These are phyloP conservation scores for Cyprinus carpio DNA, from an alignment of 2,113 vertebrate genomes.

Conservation along the genomic window DNA sequence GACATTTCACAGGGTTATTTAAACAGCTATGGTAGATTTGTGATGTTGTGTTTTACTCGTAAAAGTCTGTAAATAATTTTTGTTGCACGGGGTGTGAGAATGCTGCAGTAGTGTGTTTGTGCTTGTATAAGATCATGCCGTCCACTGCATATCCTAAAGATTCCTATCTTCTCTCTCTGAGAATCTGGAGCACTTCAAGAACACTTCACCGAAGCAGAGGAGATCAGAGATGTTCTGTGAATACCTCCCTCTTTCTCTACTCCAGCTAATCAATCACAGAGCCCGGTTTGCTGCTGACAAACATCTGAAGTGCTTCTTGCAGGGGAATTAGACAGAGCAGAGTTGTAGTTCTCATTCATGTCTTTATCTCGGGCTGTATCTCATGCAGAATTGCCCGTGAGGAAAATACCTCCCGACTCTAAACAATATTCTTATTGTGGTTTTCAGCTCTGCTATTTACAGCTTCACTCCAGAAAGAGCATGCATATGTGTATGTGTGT, in stretches of 20 bases:
- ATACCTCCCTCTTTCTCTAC: constrained; percentile 39
- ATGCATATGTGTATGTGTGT: not conserved
- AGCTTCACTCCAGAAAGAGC: not conserved
- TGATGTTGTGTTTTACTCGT: constrained; percentile 5
- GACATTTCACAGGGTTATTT: not conserved
- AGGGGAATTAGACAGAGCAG: constrained; percentile 43
- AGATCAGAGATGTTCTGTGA: constrained; percentile 45
- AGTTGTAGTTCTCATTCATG: constrained; percentile 42
- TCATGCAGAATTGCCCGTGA: constrained; percentile 11
- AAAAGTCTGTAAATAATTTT: constrained; percentile 27
- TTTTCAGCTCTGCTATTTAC: not conserved
- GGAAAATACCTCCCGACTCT: constrained; percentile 20
- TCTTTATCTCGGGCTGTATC: constrained; percentile 52
- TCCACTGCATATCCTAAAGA: constrained; percentile 11
- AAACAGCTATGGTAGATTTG: constrained; percentile 10
- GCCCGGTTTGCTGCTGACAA: constrained; percentile 39
- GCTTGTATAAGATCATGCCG: not conserved
- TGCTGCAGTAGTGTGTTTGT: not conserved
- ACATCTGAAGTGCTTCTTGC: constrained; percentile 48
- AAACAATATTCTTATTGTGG: constrained; percentile 31
- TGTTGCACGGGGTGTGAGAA: not conserved
- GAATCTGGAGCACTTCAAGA: constrained; percentile 25
- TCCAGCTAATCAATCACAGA: constrained; percentile 54
- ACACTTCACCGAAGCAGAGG: constrained; percentile 30
- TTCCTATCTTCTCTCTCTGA: not conserved